Conservation (phyloP, 2,113 vertebrate genomes). For the Tragelaphus scriptus region DNA sequence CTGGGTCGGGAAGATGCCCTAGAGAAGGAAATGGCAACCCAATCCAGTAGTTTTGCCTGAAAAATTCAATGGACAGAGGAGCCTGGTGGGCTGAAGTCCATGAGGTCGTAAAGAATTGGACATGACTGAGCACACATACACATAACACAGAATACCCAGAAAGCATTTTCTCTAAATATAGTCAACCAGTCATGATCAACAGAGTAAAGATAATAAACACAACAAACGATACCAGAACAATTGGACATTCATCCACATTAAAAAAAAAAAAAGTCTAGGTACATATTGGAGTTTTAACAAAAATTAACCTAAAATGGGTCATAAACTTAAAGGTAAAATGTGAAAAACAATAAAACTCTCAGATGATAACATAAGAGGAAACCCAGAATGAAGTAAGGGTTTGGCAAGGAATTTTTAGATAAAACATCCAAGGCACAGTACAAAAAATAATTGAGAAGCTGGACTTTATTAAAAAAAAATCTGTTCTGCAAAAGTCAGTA, state of each 20-base stretch:
- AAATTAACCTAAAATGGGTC: neutral
- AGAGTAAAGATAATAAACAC: neutral
- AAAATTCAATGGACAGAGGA: neutral
- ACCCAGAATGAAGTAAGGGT: neutral
- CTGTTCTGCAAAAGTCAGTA: neutral
- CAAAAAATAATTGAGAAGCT: neutral
- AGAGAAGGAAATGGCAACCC: neutral
- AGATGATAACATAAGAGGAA: neutral
- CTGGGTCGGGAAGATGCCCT: neutral
- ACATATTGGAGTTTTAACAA: neutral
- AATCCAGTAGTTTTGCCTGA: neutral
- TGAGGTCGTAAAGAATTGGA: neutral
- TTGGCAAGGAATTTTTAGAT: neutral
- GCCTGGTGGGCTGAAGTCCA: neutral
- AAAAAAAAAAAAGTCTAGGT: neutral
- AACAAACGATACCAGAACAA: neutral
- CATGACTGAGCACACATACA: neutral
- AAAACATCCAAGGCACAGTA: neutral
- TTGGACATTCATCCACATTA: neutral
- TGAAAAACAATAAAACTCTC: neutral
- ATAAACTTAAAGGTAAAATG: neutral
- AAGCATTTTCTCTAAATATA: neutral
- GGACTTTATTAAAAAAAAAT: neutral
- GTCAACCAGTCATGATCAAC: neutral
- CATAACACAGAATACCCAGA: neutral